Percentiles rank a stretch among this genome's conserved stretches.
Evolutionary conservation across 2,797 vertebrate species (phyloP).

Genomic region (Vespertilio murinus): DNA sequence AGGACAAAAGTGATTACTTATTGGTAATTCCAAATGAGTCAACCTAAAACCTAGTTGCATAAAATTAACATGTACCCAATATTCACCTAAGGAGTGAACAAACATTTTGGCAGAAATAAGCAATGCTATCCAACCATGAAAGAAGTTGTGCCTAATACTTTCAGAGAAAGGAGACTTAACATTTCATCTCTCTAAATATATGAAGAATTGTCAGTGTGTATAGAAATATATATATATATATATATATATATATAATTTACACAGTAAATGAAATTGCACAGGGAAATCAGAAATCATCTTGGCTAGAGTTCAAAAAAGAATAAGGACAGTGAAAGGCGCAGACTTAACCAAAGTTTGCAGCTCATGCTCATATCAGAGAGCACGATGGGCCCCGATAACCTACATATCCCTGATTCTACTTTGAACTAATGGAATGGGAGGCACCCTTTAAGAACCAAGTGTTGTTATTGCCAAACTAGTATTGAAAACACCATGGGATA

Average conservation of each 20-base stretch:
- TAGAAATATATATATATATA: neutral
- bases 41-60: neutral
- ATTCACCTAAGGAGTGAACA: neutral
- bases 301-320: neutral
- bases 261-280: neutral
- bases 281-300: neutral
- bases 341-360: neutral
- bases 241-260: no score
- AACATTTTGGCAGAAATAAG: constrained; percentile 24
- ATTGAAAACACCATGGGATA: constrained; percentile 39
- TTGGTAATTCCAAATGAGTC: neutral
- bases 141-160: neutral
- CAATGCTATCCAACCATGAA: neutral
- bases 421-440: constrained; percentile 47
- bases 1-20: neutral
- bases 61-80: neutral
- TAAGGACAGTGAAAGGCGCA: neutral
- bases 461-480: constrained; percentile 25
- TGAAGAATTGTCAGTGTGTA: neutral
- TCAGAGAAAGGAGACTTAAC: neutral
- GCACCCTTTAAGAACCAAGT: constrained; percentile 34
- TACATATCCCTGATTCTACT: neutral
- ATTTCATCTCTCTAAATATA: neutral
- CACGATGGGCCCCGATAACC: neutral
- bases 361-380: neutral